These are phyloP conservation scores for Bombus superbus DNA, from an alignment of 1,140 invertebrate species.

Conservation along the genomic window DNA sequence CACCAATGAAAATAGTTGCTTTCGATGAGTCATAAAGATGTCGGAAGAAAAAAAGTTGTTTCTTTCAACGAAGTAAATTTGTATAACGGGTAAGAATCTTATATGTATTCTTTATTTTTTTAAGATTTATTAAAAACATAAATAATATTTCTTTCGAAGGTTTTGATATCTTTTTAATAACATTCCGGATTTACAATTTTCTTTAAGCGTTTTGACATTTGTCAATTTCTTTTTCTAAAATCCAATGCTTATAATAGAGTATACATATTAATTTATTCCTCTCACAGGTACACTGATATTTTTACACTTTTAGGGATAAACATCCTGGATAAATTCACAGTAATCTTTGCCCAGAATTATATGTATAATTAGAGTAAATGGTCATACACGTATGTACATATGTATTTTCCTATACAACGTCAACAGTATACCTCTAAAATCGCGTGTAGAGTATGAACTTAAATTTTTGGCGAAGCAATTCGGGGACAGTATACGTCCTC, in stretches of 20 bases:
- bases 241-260: not conserved
- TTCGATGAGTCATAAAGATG: not conserved
- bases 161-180: not conserved
- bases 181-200: not conserved
- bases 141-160: too few relatives aligned
- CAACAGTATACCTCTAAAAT: not conserved
- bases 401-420: not conserved
- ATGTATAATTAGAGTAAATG: not conserved
- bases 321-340: too few relatives aligned
- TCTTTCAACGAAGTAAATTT: not conserved
- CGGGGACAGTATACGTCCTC: conserved; percentile 9
- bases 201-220: not conserved
- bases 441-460: not conserved
- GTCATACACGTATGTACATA: not conserved
- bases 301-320: too few relatives aligned
- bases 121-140: not conserved
- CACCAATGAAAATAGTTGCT: not conserved
- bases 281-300: too few relatives aligned
- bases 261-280: not conserved
- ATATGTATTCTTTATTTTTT: not conserved
- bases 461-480: conserved; percentile 37
- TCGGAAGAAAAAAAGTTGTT: not conserved
- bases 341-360: not conserved
- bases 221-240: not conserved
- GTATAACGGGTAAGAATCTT: too few relatives aligned